Evolutionary conservation across 2,888 invertebrate species (phyloP), one percentile per base, ranked within the genome.

Genomic region (Chrysopilus asiliformis): DNA sequence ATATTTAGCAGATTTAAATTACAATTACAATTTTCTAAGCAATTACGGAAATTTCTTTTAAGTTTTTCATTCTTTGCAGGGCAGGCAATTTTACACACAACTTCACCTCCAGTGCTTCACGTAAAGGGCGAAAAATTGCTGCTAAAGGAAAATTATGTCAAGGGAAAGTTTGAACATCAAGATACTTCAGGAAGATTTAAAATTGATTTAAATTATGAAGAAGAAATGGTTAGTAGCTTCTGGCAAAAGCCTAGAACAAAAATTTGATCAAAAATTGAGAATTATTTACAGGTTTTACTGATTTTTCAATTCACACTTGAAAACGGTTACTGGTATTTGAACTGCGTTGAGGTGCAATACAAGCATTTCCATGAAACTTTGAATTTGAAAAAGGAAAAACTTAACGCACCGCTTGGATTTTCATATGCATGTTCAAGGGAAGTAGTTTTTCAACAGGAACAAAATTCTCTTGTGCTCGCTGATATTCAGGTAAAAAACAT

Each of bases 401-500:
- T 71, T 2, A 49, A 50, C 12, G 74, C 74, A 0, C 72, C 72
- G 2, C 47, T 69, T 12, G 70, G 70, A 9, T 67, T 65, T 47
- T 70, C 72, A 0, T 73, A 67, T 53, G 65, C 67, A 42, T 74
- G 74, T 50, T 66, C 69, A 0, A 55, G 59, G 42, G 62, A 65
- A 0, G 53, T 73, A 6, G 53, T 68, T 18, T 74, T 72, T 51
- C 49, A 58, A 2, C 65, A 66, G 9, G 66, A 65, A 2, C 58
- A 65, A 3, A 68, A 68, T 2, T 62, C 59, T 2, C 56, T 74
- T 2, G 58, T 58, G 0, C 52, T 74, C 7, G 62, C 55, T 4
- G 67, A 72, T 43, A 65, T 72, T 36, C 68, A 70, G 64, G 73
- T 73, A 45, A n/a, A n/a, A n/a, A n/a, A n/a, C n/a, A n/a, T n/a